Base-by-base conservation (phyloP, 2,888 invertebrate genomes). In the Drosophila picticornis region DNA sequence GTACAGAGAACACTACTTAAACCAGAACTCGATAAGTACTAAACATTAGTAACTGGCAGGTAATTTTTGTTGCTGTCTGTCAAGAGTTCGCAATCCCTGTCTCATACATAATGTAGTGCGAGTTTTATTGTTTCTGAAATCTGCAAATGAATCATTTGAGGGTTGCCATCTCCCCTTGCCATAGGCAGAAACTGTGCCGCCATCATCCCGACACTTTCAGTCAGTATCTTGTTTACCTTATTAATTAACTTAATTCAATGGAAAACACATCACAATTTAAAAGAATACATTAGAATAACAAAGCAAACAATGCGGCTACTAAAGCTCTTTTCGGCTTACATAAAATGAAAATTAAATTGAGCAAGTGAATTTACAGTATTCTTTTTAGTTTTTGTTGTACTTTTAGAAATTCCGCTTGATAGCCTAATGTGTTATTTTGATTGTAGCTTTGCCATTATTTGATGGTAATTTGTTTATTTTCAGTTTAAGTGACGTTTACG, bases 51-150 rank as follows among this genome's bases (percentile, higher is more conserved):
- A 58, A 62, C 65, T 60, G 64, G 73, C 50, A 63, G 64, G 60
- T 72, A 68, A 65, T 60, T 67, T 53, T 65, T 60, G 70, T 40
- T 66, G 51, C 80, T 80, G 80, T 71, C 72, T 72, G 65, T 73
- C 80, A 80, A 64, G 75, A 62, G 65, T 63, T 75, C 62, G 53
- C 50, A 69, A 48, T 48, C 66, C 65, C 65, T 66, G 72, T 67
- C 73, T 84, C 67, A 87, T 88, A 66, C 77, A 84, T 85, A 74
- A 87, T 87, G 73, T 31, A 87, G 55, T 48, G 64, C 62, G 79
- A 81, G 78, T 81, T 87, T 85, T 81, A 91, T 89, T 90, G 88
- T 81, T 81, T 81, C 73, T 78, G 81, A 87, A 81, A 77, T 80
- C 80, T 76, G 70, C 78, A 84, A 80, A 46, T 75, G 79, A 78